Base-by-base conservation (phyloP, 1,140 invertebrate species). In the Aphis craccivora region DNA sequence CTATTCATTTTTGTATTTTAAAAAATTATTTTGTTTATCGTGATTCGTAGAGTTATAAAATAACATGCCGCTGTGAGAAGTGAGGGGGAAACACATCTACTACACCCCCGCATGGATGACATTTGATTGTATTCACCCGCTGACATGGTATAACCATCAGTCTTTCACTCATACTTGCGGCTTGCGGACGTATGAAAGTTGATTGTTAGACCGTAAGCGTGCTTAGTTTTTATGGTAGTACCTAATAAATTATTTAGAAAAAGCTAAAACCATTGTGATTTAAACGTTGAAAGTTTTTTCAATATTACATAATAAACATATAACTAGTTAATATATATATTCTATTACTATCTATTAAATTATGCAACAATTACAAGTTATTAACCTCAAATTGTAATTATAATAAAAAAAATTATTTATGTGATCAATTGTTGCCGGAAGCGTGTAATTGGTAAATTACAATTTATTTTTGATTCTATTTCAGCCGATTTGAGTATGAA, bases 141-240 rank as follows among this genome's bases (percentile, higher is more conserved):
- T 48, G 35, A 84, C 76, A n/a, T 22, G 30, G n/a, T 23, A 43
- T 40, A 83, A 86, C 48, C 48, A 86, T 93, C 48, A 93, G 91
- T 93, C 35, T 93, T 86, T 84, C 81, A 53, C 48, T 93, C 51
- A 51, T 83, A 93, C 48, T 86, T 51, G 81, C n/a, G 23, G 22
- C 23, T 30, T 30, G 14, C 81, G 81, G 91, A 51, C 81, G 91
- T 86, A 45, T 92, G 76, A 37, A 53, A 92, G 43, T 35, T 90
- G 35, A 30, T 90, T 60, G 14, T 53, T 53, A 43, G 23, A 86
- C n/a, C 22, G 81, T 53, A 18, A 45, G 37, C 76, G 55, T 76
- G 48, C 45, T 93, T 55, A 86, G 35, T 93, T 84, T 93, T 55
- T 86, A 40, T 22, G 20, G 9, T 88, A 88, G 11, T n/a, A n/a